Evolutionary conservation across 1,140 invertebrate genomes (phyloP), one percentile per base, ranked within the genome.

Genomic region (Lepidurus packardi): DNA sequence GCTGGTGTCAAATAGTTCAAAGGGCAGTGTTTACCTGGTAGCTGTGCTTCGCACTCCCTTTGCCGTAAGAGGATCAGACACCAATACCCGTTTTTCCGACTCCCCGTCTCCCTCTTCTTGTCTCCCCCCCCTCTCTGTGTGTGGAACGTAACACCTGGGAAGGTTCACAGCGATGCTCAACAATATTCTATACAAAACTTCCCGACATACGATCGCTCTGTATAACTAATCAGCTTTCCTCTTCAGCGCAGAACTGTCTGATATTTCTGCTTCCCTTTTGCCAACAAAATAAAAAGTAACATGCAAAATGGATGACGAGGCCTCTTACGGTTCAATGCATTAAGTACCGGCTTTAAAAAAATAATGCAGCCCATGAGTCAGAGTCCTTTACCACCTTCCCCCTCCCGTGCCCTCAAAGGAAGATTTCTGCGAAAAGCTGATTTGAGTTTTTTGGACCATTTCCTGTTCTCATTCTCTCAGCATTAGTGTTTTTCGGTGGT

Each of bases 1-100:
- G 16, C 21, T 5, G 53, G 53, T 65, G 53, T 65, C 53, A 65
- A 65, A 65, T 65, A 65, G 53, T 65, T 65, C 53, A 65, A 65
- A 21, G 3, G 53, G 1, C 45, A n/a, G 53, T 65, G 53, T 65
- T 65, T 16, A 65, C 13, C n/a, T 65, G 53, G 53, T 65, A 65
- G 34, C 3, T 25, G 34, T 34, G 53, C 53, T 16, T 65, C 53
- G 53, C 21, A 4, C 21, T 65, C 16, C 53, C 21, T 21, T 65
- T 7, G 21, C 53, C 16, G 53, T 65, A 65, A 65, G 53, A 13
- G 53, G 53, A 65, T 65, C 53, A 65, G 4, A 65, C n/a, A 21
- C 53, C 16, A 65, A 21, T 21, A 65, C 21, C 53, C 53, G 3
- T n/a, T 0, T 65, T 13, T 13, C 0, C 47, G 5, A 1, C 3